Percentiles rank a stretch among this genome's conserved stretches.
Evolutionary conservation across 2,888 invertebrate species (phyloP).

Genomic region (Trissonchulus sp.): DNA sequence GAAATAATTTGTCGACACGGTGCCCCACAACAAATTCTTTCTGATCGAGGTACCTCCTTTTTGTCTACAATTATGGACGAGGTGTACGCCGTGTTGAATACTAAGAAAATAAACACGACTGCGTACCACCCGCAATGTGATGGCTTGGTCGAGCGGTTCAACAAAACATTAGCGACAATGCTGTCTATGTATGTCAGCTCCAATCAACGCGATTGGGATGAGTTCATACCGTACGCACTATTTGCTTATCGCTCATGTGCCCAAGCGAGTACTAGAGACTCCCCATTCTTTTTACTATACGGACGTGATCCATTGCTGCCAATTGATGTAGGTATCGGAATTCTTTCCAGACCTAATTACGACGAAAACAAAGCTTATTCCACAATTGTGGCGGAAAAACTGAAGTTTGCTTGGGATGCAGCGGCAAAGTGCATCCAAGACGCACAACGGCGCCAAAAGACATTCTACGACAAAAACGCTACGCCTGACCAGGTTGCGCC

Average conservation of each 20-base stretch:
- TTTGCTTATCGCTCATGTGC: background rate
- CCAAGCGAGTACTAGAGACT: background rate
- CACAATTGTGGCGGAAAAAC: too few relatives aligned
- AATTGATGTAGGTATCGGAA: background rate
- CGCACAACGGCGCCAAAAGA: too few relatives aligned
- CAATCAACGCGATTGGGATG: conserved; percentile 5
- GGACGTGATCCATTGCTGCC: conserved; percentile 14
- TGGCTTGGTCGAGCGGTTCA: too few relatives aligned
- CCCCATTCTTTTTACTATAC: background rate
- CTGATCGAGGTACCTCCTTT: conserved; percentile 12
- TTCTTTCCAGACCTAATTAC: too few relatives aligned
- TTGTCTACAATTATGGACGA: background rate
- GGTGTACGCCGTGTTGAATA: background rate
- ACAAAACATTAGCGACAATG: conserved; percentile 6
- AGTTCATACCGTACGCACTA: background rate
- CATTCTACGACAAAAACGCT: too few relatives aligned
- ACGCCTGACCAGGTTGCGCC: too few relatives aligned
- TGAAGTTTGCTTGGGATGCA: too few relatives aligned
- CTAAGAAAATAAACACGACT: background rate
- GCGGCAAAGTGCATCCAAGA: too few relatives aligned
- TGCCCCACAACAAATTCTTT: background rate
- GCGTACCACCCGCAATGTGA: too few relatives aligned
- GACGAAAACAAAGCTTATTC: too few relatives aligned
- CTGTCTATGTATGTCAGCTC: background rate
- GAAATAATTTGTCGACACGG: background rate